phyloP scores from a whole-genome alignment of 2,888 invertebrate species.

The Drosophila limbata region DNA sequence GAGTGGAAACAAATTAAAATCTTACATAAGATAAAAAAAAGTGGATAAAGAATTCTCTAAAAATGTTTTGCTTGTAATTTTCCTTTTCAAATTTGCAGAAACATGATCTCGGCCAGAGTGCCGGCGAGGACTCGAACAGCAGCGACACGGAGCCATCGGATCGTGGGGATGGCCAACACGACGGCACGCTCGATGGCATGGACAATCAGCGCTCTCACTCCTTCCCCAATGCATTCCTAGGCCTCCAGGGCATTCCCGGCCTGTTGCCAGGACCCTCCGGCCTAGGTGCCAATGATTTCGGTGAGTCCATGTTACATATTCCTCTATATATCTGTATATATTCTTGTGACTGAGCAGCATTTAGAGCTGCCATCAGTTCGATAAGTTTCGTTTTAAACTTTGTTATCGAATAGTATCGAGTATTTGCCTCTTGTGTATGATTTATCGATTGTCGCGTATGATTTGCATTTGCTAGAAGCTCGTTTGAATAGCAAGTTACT shows the following conservation, averaged over 20 bases:
- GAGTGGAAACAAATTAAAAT: no score
- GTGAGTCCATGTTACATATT: conserved; percentile 86
- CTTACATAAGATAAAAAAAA: no score
- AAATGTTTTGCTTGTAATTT: not conserved
- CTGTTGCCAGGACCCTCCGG: conserved; percentile 95
- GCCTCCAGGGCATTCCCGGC: conserved; percentile 92
- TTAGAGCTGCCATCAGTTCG: conserved; percentile 7
- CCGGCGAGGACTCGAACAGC: conserved; percentile 93
- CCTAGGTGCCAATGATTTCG: conserved; percentile 92
- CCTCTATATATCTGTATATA: conserved; percentile 9
- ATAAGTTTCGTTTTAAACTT: conserved; percentile 47
- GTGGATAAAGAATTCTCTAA: no score
- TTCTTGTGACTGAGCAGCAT: conserved; percentile 18
- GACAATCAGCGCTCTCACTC: conserved; percentile 90
- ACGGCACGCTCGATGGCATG: conserved; percentile 88
- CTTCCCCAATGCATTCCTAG: conserved; percentile 92
- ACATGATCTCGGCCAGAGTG: conserved; percentile 89
- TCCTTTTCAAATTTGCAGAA: conserved; percentile 81
- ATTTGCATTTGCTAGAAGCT: conserved; percentile 73
- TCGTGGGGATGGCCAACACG: conserved; percentile 88
- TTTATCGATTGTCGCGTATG: conserved; percentile 64
- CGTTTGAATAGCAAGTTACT: conserved; percentile 54
- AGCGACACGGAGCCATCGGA: conserved; percentile 93
- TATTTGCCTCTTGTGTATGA: conserved; percentile 76
- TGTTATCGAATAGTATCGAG: conserved; percentile 44